Conservation (phyloP, 1,140 invertebrate species). For the Vollenhovia emeryi region DNA sequence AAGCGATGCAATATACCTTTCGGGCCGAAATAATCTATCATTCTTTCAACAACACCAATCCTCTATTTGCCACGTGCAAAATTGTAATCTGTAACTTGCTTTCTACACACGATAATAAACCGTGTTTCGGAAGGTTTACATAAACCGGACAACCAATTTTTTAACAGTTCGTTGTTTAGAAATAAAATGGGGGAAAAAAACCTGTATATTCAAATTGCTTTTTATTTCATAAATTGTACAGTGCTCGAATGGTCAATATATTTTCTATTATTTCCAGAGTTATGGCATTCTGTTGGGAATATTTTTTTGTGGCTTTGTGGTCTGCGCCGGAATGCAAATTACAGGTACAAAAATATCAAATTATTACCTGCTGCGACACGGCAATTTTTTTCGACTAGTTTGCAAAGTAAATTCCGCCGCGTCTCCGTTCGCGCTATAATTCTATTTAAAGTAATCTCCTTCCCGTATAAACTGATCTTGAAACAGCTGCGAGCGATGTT, state of each 20-base stretch:
- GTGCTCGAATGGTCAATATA: background rate
- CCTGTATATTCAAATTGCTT: background rate
- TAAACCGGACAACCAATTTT: background rate
- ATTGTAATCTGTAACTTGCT: background rate
- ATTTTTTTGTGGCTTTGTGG: background rate
- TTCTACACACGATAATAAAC: background rate
- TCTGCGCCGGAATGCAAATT: background rate
- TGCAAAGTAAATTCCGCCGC: background rate
- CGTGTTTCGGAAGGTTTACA: background rate
- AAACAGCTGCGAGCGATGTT: slow-evolving; percentile 29
- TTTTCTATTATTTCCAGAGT: background rate
- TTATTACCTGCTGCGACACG: background rate
- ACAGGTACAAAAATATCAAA: background rate
- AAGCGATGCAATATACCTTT: background rate
- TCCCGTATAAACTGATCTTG: background rate
- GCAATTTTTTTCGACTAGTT: background rate
- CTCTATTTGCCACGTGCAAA: background rate
- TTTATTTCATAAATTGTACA: background rate
- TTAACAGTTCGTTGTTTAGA: background rate
- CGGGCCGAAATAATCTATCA: slow-evolving; percentile 1
- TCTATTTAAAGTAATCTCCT: slow-evolving; percentile 26
- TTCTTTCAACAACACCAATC: background rate
- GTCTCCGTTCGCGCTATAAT: background rate
- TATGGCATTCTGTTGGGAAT: background rate
- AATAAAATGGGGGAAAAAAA: background rate